Evolutionary conservation across 2,797 vertebrate genomes (phyloP).

Genomic region (Buceros bicornis): DNA sequence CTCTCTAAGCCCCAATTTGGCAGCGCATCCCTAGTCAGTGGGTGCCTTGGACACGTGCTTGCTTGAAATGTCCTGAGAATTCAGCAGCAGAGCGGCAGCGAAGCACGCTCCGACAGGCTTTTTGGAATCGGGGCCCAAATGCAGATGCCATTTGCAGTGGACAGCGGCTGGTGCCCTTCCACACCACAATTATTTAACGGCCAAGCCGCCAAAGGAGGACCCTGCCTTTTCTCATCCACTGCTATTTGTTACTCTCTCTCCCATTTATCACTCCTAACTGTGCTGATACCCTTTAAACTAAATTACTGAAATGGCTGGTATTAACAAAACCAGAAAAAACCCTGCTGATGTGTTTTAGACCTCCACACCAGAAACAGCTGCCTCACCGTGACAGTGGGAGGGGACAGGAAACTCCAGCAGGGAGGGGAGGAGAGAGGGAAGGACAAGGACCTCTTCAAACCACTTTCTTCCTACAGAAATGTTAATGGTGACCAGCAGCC

Average conservation of each 20-base stretch:
- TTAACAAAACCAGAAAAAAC: constrained; percentile 47
- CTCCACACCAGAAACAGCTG: background rate
- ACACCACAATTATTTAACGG: constrained; percentile 28
- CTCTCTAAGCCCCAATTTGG: background rate
- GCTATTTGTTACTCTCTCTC: constrained; percentile 41
- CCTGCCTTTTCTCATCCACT: constrained; percentile 39
- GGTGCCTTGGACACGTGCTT: background rate
- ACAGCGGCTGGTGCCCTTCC: constrained; percentile 3
- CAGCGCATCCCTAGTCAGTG: background rate
- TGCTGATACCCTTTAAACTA: constrained; percentile 48
- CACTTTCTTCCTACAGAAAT: background rate
- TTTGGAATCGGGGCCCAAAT: background rate
- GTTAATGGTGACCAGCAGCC: background rate
- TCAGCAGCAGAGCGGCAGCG: background rate
- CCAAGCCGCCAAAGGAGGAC: constrained; percentile 27
- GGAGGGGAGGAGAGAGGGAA: background rate
- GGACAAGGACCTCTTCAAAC: constrained; percentile 1
- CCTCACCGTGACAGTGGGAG: background rate
- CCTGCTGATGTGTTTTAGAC: background rate
- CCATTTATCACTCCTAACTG: constrained; percentile 45
- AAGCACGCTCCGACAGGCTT: background rate
- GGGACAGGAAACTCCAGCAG: background rate
- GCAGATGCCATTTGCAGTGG: background rate
- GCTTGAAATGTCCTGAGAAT: background rate
- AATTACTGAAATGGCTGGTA: constrained; percentile 1